A percentile compares a stretch with the other conserved stretches of the same genome.
These are phyloP conservation scores for Ormia ochracea DNA, from an alignment of 2,888 invertebrate species.

Conservation along the genomic window DNA sequence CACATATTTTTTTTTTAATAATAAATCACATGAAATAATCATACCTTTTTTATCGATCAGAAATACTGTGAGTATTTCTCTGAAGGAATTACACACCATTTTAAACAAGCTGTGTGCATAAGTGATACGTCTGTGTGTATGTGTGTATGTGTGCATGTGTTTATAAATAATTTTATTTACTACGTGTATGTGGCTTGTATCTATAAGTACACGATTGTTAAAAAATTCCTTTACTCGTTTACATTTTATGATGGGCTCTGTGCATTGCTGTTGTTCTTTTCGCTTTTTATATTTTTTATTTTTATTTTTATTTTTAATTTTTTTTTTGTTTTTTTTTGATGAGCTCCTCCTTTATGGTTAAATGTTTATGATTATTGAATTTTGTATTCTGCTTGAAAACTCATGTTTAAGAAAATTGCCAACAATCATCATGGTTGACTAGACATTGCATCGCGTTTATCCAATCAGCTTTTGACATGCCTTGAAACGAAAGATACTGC, in stretches of 20 bases:
- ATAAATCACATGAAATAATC: background rate
- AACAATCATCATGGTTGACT: slow-evolving; percentile 62
- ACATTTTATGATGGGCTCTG: slow-evolving; percentile 56
- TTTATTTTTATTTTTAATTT: background rate
- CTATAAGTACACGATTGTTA: slow-evolving; percentile 44
- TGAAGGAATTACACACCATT: background rate
- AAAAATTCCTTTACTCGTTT: slow-evolving; percentile 53
- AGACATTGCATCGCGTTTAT: slow-evolving; percentile 61
- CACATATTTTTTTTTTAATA: background rate
- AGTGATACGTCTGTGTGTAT: too few species aligned
- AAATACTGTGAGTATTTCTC: background rate
- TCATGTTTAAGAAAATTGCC: slow-evolving; percentile 60
- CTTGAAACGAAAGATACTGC: slow-evolving; percentile 46
- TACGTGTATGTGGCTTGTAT: background rate
- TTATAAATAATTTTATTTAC: slow-evolving; percentile 7
- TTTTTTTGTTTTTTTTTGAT: slow-evolving; percentile 31
- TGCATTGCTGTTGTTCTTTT: slow-evolving; percentile 25
- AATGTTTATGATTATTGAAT: slow-evolving; percentile 63
- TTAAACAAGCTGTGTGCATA: background rate
- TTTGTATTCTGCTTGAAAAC: slow-evolving; percentile 58
- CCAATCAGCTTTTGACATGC: slow-evolving; percentile 62
- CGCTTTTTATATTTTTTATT: background rate
- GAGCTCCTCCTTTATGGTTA: slow-evolving; percentile 62
- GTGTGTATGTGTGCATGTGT: background rate
- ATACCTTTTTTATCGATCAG: background rate